These are phyloP conservation scores for Aporophyla nigra DNA, from an alignment of 2,888 invertebrate species.

Conservation along the genomic window DNA sequence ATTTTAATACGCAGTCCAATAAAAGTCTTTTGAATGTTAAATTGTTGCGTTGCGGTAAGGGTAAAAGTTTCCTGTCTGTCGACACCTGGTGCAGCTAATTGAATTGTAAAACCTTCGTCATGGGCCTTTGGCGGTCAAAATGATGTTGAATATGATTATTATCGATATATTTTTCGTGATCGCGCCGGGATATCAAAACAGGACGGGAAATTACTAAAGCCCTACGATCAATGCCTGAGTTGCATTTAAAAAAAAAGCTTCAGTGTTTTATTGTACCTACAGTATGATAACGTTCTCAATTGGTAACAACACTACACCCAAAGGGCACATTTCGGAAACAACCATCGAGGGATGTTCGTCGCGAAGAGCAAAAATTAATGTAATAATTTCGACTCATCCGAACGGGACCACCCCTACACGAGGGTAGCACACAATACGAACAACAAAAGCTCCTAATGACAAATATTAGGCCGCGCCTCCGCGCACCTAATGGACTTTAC, in stretches of 20 bases:
- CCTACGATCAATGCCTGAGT: conserved; percentile 31
- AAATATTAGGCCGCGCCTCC: conserved; percentile 85
- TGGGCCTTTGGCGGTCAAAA: conserved; percentile 88
- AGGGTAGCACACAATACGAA: conserved; percentile 77
- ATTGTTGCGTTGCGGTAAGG: conserved; percentile 75
- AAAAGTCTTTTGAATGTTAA: conserved; percentile 82
- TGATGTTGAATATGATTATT: conserved; percentile 86
- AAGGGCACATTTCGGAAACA: conserved; percentile 82
- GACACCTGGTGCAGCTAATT: conserved; percentile 89
- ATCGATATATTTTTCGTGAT: conserved; percentile 84
- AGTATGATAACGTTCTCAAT: conserved; percentile 44
- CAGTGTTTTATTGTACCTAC: conserved; percentile 1
- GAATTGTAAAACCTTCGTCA: conserved; percentile 89
- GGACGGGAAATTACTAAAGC: conserved; percentile 71
- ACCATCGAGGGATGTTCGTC: conserved; percentile 78
- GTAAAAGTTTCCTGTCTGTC: conserved; percentile 82
- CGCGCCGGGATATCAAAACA: conserved; percentile 77
- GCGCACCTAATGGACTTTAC: conserved; percentile 86
- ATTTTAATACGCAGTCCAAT: conserved; percentile 78
- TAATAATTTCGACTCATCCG: conserved; percentile 83
- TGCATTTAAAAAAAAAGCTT: conserved; percentile 14
- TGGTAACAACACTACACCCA: conserved; percentile 76
- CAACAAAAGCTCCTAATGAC: conserved; percentile 88
- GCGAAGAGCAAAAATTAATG: conserved; percentile 81
- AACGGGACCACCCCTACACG: conserved; percentile 77